Base-by-base conservation (phyloP, 2,888 invertebrate species). In the Caenorhabditis sinica region DNA sequence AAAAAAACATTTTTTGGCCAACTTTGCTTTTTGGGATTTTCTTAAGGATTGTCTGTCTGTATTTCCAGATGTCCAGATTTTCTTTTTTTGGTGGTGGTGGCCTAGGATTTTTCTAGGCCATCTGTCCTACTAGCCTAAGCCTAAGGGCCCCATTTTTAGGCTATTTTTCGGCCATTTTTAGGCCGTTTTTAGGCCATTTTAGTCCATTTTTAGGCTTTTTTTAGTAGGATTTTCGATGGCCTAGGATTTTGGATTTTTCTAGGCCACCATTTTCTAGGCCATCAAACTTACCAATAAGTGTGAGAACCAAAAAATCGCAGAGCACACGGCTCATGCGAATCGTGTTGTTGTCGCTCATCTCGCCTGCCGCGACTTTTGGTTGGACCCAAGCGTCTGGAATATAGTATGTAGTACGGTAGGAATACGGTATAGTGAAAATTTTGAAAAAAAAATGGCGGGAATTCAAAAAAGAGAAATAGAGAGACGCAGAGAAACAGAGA, bases 221-320 rank as follows among this genome's bases (percentile, higher is more conserved):
- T 45, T 13, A 4, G 13, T n/a, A n/a, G n/a, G n/a, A n/a, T n/a
- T n/a, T n/a, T n/a, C n/a, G n/a, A n/a, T n/a, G n/a, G n/a, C n/a
- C n/a, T n/a, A n/a, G n/a, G n/a, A n/a, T n/a, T n/a, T 20, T 23
- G 20, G 53, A 23, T 4, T 49, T n/a, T 49, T 20, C 49, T n/a
- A 17, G n/a, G n/a, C 49, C 49, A 4, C 20, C 20, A 3, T 40
- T n/a, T 49, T 20, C 49, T n/a, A 17, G n/a, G n/a, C 49, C 49
- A 4, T 8, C 20, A 3, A 20, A 75, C 90, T 63, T 36, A 91
- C 91, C 92, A 61, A 89, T 88, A 13, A 83, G 65, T 43, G 87
- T 74, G n/a, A 92, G 86, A 33, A 92, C 90, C 58, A 92, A 23
- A 72, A 92, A 91, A 80, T 92, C 92, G 85, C 91, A 91, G 66